Conservation (phyloP, 2,888 invertebrate genomes). For the Siphonodentalium dalli region DNA sequence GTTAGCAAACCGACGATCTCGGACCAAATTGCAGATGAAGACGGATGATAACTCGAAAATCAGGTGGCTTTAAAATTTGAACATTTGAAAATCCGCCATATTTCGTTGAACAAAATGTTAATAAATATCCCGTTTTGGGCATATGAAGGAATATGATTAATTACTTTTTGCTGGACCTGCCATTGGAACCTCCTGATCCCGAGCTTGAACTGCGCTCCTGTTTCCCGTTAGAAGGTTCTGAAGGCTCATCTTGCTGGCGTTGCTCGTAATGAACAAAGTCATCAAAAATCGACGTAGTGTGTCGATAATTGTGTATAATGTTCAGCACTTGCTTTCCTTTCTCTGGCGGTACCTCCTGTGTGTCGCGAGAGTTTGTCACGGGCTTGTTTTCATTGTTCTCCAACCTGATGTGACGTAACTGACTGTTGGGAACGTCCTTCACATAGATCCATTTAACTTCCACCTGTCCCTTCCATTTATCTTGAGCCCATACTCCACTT, state of each 20-base stretch:
- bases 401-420: conserved; percentile 90
- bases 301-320: conserved; percentile 82
- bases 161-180: no score
- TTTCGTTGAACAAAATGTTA: no score
- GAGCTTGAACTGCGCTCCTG: no score
- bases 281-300: conserved; percentile 96
- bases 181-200: no score
- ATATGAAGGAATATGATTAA: no score
- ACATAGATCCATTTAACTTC: conserved; percentile 99
- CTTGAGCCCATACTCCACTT: conserved; percentile 96
- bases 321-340: conserved; percentile 91
- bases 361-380: conserved; percentile 96
- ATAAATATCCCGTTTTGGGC: no score
- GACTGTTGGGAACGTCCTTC: conserved; percentile 74
- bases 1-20: no score
- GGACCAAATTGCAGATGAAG: no score
- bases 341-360: conserved; percentile 94
- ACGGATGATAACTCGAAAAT: no score
- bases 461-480: conserved; percentile 98
- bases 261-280: conserved; percentile 98
- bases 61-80: no score
- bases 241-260: conserved; percentile 91
- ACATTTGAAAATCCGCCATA: no score
- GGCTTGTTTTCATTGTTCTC: conserved; percentile 99
- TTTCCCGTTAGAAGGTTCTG: no score